Conservation (phyloP, 1,140 invertebrate species). For the Drosophila athabasca region DNA sequence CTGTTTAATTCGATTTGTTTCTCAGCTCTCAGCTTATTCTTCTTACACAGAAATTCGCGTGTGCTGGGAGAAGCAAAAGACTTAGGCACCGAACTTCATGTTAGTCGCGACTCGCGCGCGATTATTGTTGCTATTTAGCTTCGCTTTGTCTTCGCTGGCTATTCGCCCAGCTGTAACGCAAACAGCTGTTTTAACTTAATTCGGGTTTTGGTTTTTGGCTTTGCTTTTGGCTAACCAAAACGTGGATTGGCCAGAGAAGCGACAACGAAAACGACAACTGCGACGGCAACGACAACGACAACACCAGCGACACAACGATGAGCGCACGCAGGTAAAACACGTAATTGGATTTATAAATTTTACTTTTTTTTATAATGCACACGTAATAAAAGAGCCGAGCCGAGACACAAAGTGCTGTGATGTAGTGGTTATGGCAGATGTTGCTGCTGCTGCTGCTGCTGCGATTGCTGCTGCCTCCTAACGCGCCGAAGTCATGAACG, state of each 20-base stretch:
- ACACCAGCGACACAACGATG: conserved; percentile 4
- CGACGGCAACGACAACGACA: conserved; percentile 28
- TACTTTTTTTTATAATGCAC: conserved; percentile 42
- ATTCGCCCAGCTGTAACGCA: conserved; percentile 17
- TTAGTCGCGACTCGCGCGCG: conserved; percentile 32
- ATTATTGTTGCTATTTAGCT: conserved; percentile 12
- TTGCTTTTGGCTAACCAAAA: conserved; percentile 26
- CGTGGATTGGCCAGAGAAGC: conserved; percentile 32
- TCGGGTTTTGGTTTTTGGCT: not conserved
- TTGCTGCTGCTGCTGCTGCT: conserved; percentile 15
- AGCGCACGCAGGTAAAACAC: conserved; percentile 51
- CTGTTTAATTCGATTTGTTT: conserved; percentile 52
- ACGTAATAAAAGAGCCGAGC: conserved; percentile 43
- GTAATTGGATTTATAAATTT: conserved; percentile 67
- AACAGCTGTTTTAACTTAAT: conserved; percentile 37
- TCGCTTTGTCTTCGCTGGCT: conserved; percentile 6
- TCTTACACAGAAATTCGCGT: conserved; percentile 61
- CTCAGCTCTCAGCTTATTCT: conserved; percentile 27
- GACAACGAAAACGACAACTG: conserved; percentile 22
- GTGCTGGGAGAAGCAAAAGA: conserved; percentile 68
- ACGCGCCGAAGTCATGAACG: conserved; percentile 67
- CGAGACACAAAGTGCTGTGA: conserved; percentile 34
- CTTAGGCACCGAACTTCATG: conserved; percentile 74
- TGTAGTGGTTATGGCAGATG: conserved; percentile 22
- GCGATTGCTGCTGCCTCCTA: conserved; percentile 59